A percentile compares a stretch with the other conserved stretches of the same genome.
Evolutionary conservation across 2,888 invertebrate species (phyloP).

Genomic region (Stenodema calcarata): DNA sequence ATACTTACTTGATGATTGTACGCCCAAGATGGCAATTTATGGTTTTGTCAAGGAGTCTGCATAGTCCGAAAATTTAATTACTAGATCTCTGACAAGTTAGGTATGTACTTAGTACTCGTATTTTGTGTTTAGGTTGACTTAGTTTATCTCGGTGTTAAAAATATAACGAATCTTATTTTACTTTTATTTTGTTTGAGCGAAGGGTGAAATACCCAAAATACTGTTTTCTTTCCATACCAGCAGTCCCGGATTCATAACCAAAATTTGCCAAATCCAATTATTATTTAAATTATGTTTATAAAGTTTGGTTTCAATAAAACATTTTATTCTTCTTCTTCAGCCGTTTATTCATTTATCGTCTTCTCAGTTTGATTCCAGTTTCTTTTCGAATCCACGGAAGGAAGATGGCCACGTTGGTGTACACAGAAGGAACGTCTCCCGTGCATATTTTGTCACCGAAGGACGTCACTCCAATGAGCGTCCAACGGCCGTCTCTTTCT

Average conservation of each 20-base stretch:
- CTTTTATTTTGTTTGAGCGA: too few relatives aligned
- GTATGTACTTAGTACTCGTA: too few relatives aligned
- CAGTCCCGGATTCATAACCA: neutral
- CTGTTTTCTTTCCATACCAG: neutral
- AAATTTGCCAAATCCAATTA: neutral
- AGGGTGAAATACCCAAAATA: too few relatives aligned
- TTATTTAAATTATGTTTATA: neutral
- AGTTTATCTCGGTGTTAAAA: too few relatives aligned
- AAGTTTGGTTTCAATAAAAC: neutral
- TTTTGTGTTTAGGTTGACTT: too few relatives aligned
- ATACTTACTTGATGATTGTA: too few relatives aligned
- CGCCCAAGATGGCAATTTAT: too few relatives aligned
- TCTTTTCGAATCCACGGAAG: slow-evolving; percentile 14
- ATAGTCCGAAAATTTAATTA: too few relatives aligned
- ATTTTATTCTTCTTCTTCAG: neutral
- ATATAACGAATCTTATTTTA: too few relatives aligned
- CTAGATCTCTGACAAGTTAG: too few relatives aligned
- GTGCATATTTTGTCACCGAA: neutral
- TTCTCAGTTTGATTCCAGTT: neutral
- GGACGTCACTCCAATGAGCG: slow-evolving; percentile 17
- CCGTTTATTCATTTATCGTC: neutral
- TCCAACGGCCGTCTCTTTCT: neutral
- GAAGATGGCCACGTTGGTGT: slow-evolving; percentile 17
- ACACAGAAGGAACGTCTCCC: slow-evolving; percentile 14
- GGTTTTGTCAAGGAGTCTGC: too few relatives aligned